These are phyloP conservation scores for Coregonus sp. DNA, from an alignment of 2,797 vertebrate species.

Conservation along the genomic window DNA sequence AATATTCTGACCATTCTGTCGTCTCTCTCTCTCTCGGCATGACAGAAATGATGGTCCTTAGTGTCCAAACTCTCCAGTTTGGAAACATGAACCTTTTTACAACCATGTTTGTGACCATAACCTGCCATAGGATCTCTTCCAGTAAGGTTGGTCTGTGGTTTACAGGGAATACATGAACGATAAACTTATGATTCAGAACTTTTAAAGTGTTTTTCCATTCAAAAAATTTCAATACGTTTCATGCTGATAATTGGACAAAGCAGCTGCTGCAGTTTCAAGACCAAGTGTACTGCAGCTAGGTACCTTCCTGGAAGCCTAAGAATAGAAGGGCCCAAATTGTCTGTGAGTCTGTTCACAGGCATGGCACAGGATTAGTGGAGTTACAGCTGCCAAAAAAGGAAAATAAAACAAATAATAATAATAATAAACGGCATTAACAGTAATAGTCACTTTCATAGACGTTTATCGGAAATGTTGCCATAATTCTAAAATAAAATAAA, in stretches of 20 bases:
- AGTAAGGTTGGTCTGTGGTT: background rate
- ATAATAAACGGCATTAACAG: conserved; percentile 3
- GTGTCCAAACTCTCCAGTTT: background rate
- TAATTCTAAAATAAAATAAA: conserved; percentile 33
- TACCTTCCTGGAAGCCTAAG: conserved; percentile 65
- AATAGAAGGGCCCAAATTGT: conserved; percentile 53
- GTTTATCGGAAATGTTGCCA: conserved; percentile 42
- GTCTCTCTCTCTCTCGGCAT: background rate
- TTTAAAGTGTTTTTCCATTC: background rate
- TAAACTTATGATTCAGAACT: background rate
- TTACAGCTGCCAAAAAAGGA: conserved; percentile 55
- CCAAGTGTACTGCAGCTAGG: background rate
- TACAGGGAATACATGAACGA: background rate
- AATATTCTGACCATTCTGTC: too few species aligned
- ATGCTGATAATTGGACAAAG: background rate
- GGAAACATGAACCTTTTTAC: background rate
- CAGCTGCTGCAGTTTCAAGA: conserved; percentile 15
- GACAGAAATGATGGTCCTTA: background rate
- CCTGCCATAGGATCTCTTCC: background rate
- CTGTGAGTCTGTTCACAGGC: conserved; percentile 28
- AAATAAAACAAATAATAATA: conserved; percentile 21
- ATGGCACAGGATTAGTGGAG: conserved; percentile 12
- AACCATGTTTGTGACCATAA: background rate
- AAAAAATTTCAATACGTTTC: background rate
- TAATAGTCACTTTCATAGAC: conserved; percentile 46